These are phyloP conservation scores for Forbesichthys agassizii DNA, from an alignment of 2,113 vertebrate species.

Conservation along the genomic window DNA sequence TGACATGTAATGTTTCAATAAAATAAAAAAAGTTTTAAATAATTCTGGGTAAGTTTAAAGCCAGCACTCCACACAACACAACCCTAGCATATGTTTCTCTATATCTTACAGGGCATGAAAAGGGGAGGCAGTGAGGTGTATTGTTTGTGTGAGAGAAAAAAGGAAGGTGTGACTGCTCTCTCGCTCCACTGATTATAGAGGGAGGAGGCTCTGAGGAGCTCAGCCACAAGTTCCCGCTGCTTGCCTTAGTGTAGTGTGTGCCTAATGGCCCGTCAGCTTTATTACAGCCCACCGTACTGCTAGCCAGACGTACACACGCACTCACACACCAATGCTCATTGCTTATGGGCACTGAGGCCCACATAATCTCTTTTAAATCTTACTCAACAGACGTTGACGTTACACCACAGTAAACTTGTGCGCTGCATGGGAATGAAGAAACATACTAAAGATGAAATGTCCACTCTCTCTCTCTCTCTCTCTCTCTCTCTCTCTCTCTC, in stretches of 20 bases:
- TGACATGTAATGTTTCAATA: too few species aligned
- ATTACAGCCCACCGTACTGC: slow-evolving; percentile 60
- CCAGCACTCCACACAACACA: too few species aligned
- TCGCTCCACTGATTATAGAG: slow-evolving; percentile 66
- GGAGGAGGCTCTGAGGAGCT: slow-evolving; percentile 68
- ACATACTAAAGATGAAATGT: slow-evolving; percentile 7
- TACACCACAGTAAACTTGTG: slow-evolving; percentile 26
- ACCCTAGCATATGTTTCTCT: too few species aligned
- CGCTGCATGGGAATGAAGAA: not conserved
- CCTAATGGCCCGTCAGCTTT: slow-evolving; percentile 57
- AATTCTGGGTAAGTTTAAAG: too few species aligned
- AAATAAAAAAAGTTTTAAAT: too few species aligned
- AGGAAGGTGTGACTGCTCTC: slow-evolving; percentile 66
- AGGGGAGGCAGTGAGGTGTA: slow-evolving; percentile 23
- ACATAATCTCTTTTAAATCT: slow-evolving; percentile 42
- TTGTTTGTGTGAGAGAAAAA: slow-evolving; percentile 58
- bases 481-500: slow-evolving; percentile 9
- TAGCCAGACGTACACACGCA: slow-evolving; percentile 12
- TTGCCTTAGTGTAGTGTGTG: slow-evolving; percentile 63
- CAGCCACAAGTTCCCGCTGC: slow-evolving; percentile 67
- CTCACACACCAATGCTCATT: not conserved
- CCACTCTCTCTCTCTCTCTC: not conserved
- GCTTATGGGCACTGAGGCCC: not conserved
- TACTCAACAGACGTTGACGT: slow-evolving; percentile 43
- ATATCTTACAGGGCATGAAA: not conserved